Conservation (phyloP, 2,888 invertebrate genomes). For the Parnassius orleans region DNA sequence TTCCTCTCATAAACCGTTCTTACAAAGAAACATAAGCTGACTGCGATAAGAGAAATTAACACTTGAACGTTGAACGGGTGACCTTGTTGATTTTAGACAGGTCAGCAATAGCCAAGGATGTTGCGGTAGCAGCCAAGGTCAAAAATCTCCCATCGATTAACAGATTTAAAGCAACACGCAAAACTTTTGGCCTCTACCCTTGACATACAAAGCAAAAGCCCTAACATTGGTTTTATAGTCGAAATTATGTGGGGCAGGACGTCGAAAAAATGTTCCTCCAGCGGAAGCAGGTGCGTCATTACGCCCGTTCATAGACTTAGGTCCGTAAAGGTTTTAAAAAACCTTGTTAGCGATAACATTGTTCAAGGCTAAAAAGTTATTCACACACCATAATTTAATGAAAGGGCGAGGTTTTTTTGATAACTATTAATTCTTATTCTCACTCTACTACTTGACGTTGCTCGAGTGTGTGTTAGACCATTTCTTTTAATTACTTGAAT, state of each 20-base stretch:
- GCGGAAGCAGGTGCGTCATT: slow-evolving; percentile 48
- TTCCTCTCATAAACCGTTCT: not conserved
- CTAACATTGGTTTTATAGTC: slow-evolving; percentile 42
- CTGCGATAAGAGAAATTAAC: slow-evolving; percentile 12
- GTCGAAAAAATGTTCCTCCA: slow-evolving; percentile 46
- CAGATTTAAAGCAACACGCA: slow-evolving; percentile 58
- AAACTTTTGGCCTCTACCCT: slow-evolving; percentile 69
- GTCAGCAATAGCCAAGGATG: slow-evolving; percentile 65
- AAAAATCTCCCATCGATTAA: slow-evolving; percentile 76
- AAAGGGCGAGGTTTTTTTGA: not conserved
- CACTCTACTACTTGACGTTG: too few species aligned
- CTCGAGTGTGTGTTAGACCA: too few species aligned
- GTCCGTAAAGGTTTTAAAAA: slow-evolving; percentile 27
- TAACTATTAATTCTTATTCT: not conserved
- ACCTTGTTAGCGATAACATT: slow-evolving; percentile 17
- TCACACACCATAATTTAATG: not conserved
- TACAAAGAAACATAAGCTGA: not conserved
- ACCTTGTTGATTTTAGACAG: slow-evolving; percentile 58
- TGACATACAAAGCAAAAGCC: slow-evolving; percentile 68
- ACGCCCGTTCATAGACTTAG: slow-evolving; percentile 35
- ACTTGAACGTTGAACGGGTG: slow-evolving; percentile 22
- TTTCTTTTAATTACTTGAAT: too few species aligned
- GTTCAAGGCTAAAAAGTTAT: slow-evolving; percentile 18
- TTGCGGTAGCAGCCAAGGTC: slow-evolving; percentile 66
- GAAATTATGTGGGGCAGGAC: slow-evolving; percentile 65